These are phyloP conservation scores for Noctua janthina DNA, from an alignment of 2,888 invertebrate species.

Conservation along the genomic window DNA sequence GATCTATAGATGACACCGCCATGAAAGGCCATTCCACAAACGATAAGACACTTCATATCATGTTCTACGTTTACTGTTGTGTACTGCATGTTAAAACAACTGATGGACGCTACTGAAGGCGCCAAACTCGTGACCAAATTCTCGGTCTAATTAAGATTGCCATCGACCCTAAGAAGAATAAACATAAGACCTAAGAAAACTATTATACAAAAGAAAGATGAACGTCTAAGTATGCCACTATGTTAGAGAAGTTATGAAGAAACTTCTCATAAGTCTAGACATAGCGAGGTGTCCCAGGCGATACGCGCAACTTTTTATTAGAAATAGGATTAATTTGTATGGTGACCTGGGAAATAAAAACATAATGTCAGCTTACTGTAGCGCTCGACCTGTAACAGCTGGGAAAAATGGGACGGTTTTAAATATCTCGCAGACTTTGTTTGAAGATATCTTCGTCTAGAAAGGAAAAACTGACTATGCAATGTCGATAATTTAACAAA, in stretches of 20 bases:
- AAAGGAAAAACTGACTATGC: background rate
- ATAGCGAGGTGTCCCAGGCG: slow-evolving; percentile 8
- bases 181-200: slow-evolving; percentile 4
- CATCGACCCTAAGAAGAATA: background rate
- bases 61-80: background rate
- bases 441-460: background rate
- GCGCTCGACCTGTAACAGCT: slow-evolving; percentile 14
- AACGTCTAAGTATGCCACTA: slow-evolving; percentile 24
- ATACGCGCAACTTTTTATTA: slow-evolving; percentile 37
- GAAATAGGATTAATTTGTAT: slow-evolving; percentile 51
- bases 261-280: slow-evolving; percentile 43
- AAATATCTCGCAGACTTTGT: background rate
- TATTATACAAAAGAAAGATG: slow-evolving; percentile 1
- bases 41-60: background rate
- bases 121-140: background rate
- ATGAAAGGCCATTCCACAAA: background rate
- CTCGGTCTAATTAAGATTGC: background rate
- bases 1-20: background rate
- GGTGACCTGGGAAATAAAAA: slow-evolving; percentile 29
- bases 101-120: background rate
- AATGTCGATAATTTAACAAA: slow-evolving; percentile 11
- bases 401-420: slow-evolving; percentile 1
- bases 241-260: slow-evolving; percentile 39
- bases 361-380: slow-evolving; percentile 33
- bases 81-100: background rate